These are phyloP conservation scores for Percopsis omiscomaycus DNA, from an alignment of 2,797 vertebrate species.

Conservation along the genomic window DNA sequence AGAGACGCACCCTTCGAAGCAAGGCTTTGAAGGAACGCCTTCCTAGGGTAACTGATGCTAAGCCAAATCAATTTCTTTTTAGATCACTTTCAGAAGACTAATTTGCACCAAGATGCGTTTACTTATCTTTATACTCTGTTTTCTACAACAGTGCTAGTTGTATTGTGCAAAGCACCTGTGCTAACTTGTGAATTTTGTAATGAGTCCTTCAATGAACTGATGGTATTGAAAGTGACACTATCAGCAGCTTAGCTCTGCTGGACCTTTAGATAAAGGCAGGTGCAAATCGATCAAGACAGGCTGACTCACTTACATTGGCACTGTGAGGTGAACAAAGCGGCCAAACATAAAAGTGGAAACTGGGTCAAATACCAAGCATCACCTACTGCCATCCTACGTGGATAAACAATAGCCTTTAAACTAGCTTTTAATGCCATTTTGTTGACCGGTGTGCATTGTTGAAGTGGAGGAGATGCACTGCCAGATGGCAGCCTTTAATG, in stretches of 20 bases:
- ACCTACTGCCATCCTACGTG: slow-evolving; percentile 4
- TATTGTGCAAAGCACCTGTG: background rate
- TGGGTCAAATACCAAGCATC: slow-evolving; percentile 17
- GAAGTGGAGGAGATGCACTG: slow-evolving; percentile 9
- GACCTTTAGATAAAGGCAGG: background rate
- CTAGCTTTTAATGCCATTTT: slow-evolving; percentile 3
- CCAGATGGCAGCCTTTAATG: background rate
- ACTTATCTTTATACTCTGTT: too few relatives aligned
- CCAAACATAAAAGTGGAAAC: slow-evolving; percentile 11
- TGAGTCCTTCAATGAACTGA: background rate
- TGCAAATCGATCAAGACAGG: background rate
- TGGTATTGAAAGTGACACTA: background rate
- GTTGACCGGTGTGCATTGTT: slow-evolving; percentile 1
- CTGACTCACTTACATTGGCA: background rate
- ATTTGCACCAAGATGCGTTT: too few relatives aligned
- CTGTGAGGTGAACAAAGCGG: slow-evolving; percentile 24
- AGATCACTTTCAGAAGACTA: too few relatives aligned
- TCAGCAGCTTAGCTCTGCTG: slow-evolving; percentile 13
- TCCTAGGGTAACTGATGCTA: too few relatives aligned
- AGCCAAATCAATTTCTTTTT: too few relatives aligned
- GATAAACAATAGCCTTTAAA: slow-evolving; percentile 13
- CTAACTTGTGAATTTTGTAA: background rate
- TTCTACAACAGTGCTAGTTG: too few relatives aligned
- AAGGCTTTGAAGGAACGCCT: too few relatives aligned
- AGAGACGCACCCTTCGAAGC: too few relatives aligned